Evolutionary conservation across 1,140 invertebrate species (phyloP).

Genomic region (Hyposmocoma kahamanoa): DNA sequence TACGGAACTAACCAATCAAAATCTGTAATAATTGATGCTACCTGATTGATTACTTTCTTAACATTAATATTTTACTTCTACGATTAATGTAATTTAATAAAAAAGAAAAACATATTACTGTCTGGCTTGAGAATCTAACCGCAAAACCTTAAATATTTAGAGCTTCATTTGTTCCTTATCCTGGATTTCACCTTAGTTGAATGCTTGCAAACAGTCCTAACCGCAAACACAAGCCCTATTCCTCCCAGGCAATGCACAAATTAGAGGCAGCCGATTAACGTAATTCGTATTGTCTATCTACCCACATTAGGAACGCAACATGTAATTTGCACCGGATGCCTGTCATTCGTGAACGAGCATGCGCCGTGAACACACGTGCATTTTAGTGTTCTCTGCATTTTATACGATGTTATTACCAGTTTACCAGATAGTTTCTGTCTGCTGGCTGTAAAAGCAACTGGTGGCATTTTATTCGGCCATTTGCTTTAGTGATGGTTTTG

Average conservation of each 20-base stretch:
- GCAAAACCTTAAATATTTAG: no score
- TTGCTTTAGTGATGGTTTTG: no score
- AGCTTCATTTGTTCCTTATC: no score
- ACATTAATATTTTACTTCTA: no score
- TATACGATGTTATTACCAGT: slow-evolving; percentile 29
- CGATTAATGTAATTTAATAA: no score
- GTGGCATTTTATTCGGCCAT: not conserved
- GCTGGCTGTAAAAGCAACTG: slow-evolving; percentile 1
- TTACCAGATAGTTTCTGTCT: slow-evolving; percentile 22
- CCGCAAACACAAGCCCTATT: slow-evolving; percentile 6
- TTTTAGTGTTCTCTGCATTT: slow-evolving; percentile 46
- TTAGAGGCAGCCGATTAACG: slow-evolving; percentile 30
- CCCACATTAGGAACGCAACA: slow-evolving; percentile 18
- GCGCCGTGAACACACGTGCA: slow-evolving; percentile 36
- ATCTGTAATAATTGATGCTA: no score
- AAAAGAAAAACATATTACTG: no score
- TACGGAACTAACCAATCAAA: no score
- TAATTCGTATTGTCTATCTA: slow-evolving; percentile 33
- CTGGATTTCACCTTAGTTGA: no score
- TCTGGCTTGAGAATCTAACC: no score
- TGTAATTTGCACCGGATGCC: slow-evolving; percentile 50
- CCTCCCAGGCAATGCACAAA: slow-evolving; percentile 23
- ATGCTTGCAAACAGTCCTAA: no score
- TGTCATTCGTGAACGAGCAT: slow-evolving; percentile 27
- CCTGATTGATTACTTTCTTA: no score